Conservation (phyloP, 37 sponge, comb jelly and placozoan genomes). For the Oscarella lobularis region DNA sequence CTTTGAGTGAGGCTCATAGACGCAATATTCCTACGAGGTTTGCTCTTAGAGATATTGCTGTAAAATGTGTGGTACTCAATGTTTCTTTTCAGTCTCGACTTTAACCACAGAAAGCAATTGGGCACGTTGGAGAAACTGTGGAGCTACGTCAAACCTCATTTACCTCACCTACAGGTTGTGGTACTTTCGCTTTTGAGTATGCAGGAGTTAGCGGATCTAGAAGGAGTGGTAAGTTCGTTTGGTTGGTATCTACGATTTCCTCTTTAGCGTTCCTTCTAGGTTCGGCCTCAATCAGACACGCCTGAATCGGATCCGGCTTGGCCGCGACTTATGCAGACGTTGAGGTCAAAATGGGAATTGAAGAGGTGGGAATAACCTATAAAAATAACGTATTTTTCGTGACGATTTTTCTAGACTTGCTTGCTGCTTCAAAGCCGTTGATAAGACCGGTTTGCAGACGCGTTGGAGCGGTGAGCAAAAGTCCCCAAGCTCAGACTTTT, state of each 20-base stretch:
- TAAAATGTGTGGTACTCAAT: not conserved
- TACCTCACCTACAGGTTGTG: not conserved
- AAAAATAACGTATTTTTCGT: not conserved
- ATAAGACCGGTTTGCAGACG: not conserved
- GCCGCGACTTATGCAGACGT: not conserved
- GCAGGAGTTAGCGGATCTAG: not conserved
- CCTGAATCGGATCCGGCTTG: not conserved
- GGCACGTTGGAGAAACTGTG: not conserved
- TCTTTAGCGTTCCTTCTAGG: too few relatives aligned
- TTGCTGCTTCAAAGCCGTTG: not conserved
- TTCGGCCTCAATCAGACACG: too few relatives aligned
- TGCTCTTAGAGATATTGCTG: not conserved
- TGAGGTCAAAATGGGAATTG: not conserved
- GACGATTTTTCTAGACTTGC: not conserved
- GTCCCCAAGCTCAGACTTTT: too few relatives aligned
- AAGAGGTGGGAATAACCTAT: not conserved
- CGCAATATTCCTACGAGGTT: not conserved
- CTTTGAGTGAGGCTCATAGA: not conserved
- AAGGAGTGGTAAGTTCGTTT: not conserved
- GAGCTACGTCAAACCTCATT: not conserved
- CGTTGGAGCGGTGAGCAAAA: not conserved
- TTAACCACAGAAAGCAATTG: not conserved
- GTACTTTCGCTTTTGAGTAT: not conserved
- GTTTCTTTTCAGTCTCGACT: not conserved
- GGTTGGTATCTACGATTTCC: too few relatives aligned